These are phyloP conservation scores for Macrophya alboannulata DNA, from an alignment of 2,888 invertebrate genomes.

Conservation along the genomic window DNA sequence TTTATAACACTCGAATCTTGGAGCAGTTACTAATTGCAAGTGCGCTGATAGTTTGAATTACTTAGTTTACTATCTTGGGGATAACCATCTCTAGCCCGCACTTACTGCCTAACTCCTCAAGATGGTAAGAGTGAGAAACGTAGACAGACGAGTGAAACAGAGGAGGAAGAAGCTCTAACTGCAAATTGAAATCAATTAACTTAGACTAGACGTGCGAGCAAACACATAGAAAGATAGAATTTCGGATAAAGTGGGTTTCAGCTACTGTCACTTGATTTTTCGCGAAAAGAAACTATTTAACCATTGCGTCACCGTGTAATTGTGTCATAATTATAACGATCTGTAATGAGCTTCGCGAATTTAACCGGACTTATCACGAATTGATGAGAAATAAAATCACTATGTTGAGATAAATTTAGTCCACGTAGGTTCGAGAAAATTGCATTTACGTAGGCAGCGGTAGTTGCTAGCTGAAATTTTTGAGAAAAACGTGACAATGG, in stretches of 20 bases:
- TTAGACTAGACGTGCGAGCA: conserved; percentile 36
- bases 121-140: conserved; percentile 30
- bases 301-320: neutral
- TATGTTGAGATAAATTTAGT: neutral
- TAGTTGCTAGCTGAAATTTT: neutral
- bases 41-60: conserved; percentile 35
- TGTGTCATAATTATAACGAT: conserved; percentile 18
- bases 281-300: neutral
- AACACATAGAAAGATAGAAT: conserved; percentile 25
- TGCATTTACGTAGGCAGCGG: neutral
- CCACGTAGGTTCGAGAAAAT: neutral
- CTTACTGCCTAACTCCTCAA: conserved; percentile 33
- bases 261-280: conserved; percentile 16
- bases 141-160: neutral
- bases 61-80: conserved; percentile 27
- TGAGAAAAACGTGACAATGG: conserved; percentile 2
- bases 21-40: conserved; percentile 36
- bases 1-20: conserved; percentile 31
- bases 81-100: conserved; percentile 23
- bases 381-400: neutral
- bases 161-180: conserved; percentile 9
- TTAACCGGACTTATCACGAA: conserved; percentile 7
- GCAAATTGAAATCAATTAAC: conserved; percentile 53
- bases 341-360: neutral
- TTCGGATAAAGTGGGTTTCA: neutral